A percentile compares a stretch with the other conserved stretches of the same genome.
Conservation (phyloP, 2,888 invertebrate genomes). For the Drosophila emarginata region DNA sequence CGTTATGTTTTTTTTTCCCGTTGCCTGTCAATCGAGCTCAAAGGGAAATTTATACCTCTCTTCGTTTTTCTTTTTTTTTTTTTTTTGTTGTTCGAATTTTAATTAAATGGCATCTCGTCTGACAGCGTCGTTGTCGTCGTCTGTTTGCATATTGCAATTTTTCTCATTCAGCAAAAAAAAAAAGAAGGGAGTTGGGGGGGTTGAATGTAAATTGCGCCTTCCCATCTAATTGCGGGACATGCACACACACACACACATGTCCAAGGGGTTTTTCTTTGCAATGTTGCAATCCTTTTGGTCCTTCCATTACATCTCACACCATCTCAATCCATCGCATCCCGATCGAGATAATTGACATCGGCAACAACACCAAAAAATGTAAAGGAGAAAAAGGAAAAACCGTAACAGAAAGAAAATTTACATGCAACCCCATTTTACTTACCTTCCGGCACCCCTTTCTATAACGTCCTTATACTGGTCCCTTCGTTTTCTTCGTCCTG, state of each 20-base stretch:
- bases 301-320: neutral
- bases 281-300: constrained; percentile 32
- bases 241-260: too few species aligned
- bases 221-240: constrained; percentile 71
- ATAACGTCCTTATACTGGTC: constrained; percentile 10
- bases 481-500: constrained; percentile 46
- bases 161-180: constrained; percentile 25
- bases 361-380: too few species aligned
- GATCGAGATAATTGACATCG: constrained; percentile 68
- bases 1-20: constrained; percentile 49
- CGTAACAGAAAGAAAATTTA: constrained; percentile 47
- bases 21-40: constrained; percentile 73
- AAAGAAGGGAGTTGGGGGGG: constrained; percentile 2
- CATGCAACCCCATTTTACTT: constrained; percentile 42
- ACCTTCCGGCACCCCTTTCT: constrained; percentile 16
- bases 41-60: constrained; percentile 75
- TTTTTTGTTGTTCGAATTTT: constrained; percentile 65
- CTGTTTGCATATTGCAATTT: constrained; percentile 76
- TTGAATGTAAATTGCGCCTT: constrained; percentile 64
- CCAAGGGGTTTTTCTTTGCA: constrained; percentile 42
- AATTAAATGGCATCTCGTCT: constrained; percentile 73
- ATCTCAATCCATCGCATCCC: constrained; percentile 5
- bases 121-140: constrained; percentile 33
- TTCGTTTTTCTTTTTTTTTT: too few species aligned
- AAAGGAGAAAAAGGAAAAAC: neutral